Base-by-base conservation (phyloP, 2,888 invertebrate species). In the Cryptus armator region DNA sequence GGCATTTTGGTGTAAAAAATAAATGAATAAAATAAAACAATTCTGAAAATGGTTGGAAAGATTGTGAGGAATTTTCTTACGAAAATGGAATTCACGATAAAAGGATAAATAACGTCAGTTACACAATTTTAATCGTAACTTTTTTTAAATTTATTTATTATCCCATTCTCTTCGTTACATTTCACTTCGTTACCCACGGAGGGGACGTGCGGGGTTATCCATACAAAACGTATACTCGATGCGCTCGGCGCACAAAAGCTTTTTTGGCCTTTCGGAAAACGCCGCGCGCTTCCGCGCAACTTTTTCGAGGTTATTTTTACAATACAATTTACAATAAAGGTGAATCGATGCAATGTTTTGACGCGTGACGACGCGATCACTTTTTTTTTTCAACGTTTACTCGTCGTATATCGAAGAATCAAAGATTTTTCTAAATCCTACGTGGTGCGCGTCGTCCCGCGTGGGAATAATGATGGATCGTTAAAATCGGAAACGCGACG, bases 401-500 rank as follows among this genome's bases (percentile, higher is more conserved):
- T 10, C 46, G 46, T 12, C 37, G 37, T 9, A 9, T 2, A 24
- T 56, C 12, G 10, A 7, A 9, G 19, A 19, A 56, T 56, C 19
- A 24, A 56, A 24, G 2, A 3, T 24, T 9, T 56, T 19, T 24
- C 24, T 10, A 24, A 10, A 9, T 10, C 56, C 3, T 24, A 24
- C 24, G 24, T 24, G 24, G 10, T 19, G 56, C 10, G 16, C 56
- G 19, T 56, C 19, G 10, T 24, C 2, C 19, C 10, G 24, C 10
- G 12, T 19, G 56, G 24, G 9, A 56, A 56, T 56, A 56, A 56
- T 56, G 24, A 56, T 56, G 19, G 16, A 19, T 24, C 56, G 56
- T 24, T 56, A 56, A 59, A 59, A 24, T 14, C 29, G 59, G 24
- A 56, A 56, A 32, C 14, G 14, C 59, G 32, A 59, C 68, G 48